A percentile compares a stretch with the other conserved stretches of the same genome.
phyloP scores from a whole-genome alignment of 2,888 invertebrate genomes.

The Drymonia ruficornis region DNA sequence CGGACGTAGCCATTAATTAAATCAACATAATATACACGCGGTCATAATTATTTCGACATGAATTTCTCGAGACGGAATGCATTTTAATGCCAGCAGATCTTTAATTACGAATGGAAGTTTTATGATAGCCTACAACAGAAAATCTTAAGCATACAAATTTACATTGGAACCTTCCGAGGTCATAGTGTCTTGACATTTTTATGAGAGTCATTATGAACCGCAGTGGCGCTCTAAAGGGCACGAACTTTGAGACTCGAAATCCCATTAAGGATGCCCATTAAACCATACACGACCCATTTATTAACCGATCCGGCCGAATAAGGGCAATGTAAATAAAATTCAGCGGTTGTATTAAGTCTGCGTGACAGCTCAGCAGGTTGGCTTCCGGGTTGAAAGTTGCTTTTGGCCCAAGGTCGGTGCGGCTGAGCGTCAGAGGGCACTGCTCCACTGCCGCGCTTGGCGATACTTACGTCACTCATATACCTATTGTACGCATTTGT shows the following conservation, averaged over 20 bases:
- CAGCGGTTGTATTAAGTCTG: constrained; percentile 20
- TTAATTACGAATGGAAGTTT: not conserved
- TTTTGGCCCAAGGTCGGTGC: constrained; percentile 63
- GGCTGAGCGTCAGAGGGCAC: constrained; percentile 56
- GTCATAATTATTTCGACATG: not conserved
- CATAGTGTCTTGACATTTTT: constrained; percentile 2
- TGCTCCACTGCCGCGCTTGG: constrained; percentile 48
- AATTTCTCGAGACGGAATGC: not conserved
- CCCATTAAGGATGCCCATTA: constrained; percentile 38
- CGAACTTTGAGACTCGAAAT: constrained; percentile 32
- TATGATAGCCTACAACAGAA: not conserved
- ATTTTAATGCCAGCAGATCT: not conserved
- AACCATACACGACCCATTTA: constrained; percentile 32
- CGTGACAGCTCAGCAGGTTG: constrained; percentile 48
- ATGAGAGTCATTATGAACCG: not conserved
- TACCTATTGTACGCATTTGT: constrained; percentile 17
- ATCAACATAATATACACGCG: not conserved
- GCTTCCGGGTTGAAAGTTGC: constrained; percentile 80
- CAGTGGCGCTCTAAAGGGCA: constrained; percentile 29
- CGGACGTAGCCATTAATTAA: not conserved
- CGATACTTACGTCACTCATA: constrained; percentile 50
- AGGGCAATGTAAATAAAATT: constrained; percentile 54
- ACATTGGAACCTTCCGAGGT: constrained; percentile 2
- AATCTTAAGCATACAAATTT: not conserved
- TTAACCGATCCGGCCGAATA: constrained; percentile 42